Percentiles rank a stretch among this genome's conserved stretches.
Conservation (phyloP, 2,797 vertebrate species). For the Notolepis coatsorum region DNA sequence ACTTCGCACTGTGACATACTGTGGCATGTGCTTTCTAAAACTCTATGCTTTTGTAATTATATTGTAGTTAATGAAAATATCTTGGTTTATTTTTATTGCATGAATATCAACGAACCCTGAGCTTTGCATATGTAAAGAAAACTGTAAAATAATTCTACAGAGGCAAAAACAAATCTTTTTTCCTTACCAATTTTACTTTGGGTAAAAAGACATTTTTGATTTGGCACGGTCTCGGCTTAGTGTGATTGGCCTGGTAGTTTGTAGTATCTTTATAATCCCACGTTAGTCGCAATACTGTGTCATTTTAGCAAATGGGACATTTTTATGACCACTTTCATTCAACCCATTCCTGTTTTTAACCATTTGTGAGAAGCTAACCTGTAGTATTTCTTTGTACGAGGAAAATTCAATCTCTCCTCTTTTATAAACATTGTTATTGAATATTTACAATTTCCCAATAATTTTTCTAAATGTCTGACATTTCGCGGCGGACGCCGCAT, state of each 20-base stretch:
- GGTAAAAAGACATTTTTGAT: background rate
- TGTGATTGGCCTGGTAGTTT: constrained; percentile 2
- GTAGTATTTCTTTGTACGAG: background rate
- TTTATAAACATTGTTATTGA: constrained; percentile 8
- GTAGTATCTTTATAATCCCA: background rate
- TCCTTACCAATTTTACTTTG: no score
- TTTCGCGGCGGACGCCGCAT: background rate
- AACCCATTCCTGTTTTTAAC: background rate
- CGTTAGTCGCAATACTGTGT: constrained; percentile 1
- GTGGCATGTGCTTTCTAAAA: background rate
- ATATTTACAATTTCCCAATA: background rate
- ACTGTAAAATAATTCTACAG: background rate
- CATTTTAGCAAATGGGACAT: constrained; percentile 7
- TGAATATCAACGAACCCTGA: background rate
- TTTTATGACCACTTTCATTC: constrained; percentile 1
- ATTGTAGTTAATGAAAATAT: no score
- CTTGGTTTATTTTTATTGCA: background rate
- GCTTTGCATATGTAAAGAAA: constrained; percentile 11
- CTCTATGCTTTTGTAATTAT: constrained; percentile 7
- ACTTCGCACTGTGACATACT: constrained; percentile 9
- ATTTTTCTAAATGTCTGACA: background rate
- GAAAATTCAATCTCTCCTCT: no score
- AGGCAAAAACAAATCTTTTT: background rate
- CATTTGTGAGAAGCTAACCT: no score
- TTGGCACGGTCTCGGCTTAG: background rate